Percentiles rank a stretch among this genome's conserved stretches.
These are phyloP conservation scores for Margaritifera margaritifera DNA, from an alignment of 2,888 invertebrate genomes.

Conservation along the genomic window DNA sequence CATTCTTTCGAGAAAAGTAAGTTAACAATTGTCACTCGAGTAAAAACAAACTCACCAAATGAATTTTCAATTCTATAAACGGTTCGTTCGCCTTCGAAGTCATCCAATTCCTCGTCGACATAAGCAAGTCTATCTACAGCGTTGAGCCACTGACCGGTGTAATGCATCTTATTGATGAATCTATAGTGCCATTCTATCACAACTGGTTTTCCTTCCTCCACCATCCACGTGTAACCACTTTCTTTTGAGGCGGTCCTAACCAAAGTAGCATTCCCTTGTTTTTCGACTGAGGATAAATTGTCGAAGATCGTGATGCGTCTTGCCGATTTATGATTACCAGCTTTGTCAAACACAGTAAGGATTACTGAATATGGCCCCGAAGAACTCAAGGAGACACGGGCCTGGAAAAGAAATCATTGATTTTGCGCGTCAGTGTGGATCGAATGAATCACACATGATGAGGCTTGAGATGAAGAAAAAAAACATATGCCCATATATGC, in stretches of 20 bases:
- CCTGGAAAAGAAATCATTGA: too few species aligned
- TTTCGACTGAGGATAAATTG: conserved; percentile 25
- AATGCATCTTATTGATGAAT: conserved; percentile 31
- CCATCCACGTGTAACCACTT: conserved; percentile 28
- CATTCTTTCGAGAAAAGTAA: too few species aligned
- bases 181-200: conserved; percentile 24
- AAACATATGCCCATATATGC: too few species aligned
- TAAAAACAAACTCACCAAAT: too few species aligned
- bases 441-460: too few species aligned
- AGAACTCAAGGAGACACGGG: conserved; percentile 4
- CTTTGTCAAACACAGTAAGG: conserved; percentile 27
- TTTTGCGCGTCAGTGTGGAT: too few species aligned
- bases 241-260: conserved; percentile 11
- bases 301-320: conserved; percentile 36
- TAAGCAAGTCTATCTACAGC: conserved; percentile 7
- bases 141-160: conserved; percentile 27
- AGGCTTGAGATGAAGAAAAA: too few species aligned
- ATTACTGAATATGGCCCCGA: conserved; percentile 25
- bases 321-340: conserved; percentile 28
- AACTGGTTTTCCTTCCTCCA: conserved; percentile 12
- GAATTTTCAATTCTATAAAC: too few species aligned
- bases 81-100: conserved; percentile 15
- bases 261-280: conserved; percentile 3
- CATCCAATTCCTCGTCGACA: conserved; percentile 24
- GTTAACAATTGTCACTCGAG: too few species aligned